These are phyloP conservation scores for Okamejei kenojei DNA, from an alignment of 2,797 vertebrate species.

Conservation along the genomic window DNA sequence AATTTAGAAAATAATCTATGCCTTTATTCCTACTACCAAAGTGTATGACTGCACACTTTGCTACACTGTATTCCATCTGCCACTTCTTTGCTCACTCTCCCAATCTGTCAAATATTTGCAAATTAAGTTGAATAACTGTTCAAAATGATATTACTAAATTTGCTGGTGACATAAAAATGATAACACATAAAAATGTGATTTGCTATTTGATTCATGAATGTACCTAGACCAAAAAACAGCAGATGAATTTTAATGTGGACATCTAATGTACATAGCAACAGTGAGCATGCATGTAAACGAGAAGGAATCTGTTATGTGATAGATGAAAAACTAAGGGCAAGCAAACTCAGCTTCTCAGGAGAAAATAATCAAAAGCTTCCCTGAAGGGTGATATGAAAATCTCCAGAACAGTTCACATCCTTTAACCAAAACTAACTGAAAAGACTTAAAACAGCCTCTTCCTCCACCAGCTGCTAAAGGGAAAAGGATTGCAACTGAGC, in stretches of 20 bases:
- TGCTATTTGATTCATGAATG: background rate
- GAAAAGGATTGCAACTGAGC: background rate
- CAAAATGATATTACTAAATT: slow-evolving; percentile 1
- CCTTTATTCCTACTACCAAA: too few species aligned
- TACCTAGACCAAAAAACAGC: background rate
- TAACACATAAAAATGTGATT: slow-evolving; percentile 1
- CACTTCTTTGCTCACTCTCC: too few species aligned
- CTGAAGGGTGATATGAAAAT: background rate
- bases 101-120: background rate
- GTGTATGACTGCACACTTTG: too few species aligned
- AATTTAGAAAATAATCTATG: too few species aligned
- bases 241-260: background rate
- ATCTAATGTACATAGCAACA: background rate
- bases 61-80: too few species aligned
- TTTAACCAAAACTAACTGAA: background rate
- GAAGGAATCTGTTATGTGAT: background rate
- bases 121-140: background rate
- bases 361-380: background rate
- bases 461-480: background rate
- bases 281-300: background rate
- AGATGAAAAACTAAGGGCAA: background rate
- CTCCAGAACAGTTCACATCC: too few species aligned
- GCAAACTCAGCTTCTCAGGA: background rate
- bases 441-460: background rate
- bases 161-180: background rate